Evolutionary conservation across 2,888 invertebrate genomes (phyloP), one percentile per base, ranked within the genome.

Genomic region (Synergus itoensis): DNA sequence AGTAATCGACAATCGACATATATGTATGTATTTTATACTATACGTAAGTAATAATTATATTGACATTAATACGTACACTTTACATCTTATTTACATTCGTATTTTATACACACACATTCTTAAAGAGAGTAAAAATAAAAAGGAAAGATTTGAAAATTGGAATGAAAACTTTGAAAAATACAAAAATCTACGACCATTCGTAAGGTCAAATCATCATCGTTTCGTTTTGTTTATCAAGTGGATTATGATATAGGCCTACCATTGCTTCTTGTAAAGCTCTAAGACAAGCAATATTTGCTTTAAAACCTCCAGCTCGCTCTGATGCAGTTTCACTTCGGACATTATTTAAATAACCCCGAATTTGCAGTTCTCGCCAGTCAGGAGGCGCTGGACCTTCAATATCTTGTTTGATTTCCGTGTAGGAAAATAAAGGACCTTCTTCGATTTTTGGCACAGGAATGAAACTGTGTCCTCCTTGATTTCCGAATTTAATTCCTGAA

Each of bases 261-360:
- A 98, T 94, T 0, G 98, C 97, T 90, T 98, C 98, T 89, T 98
- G 97, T 63, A 99, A 91, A 0, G 98, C 98, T 81, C 98, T 94
- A 82, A 97, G 94, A 89, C 98, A 98, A 0, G 98, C 97, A 85
- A 97, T 93, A 3, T 94, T 94, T 0, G 97, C 94, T n/a, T 94
- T 94, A 91, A 96, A 99, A 1, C 99, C 99, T 12, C 98, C 98
- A 0, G 98, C 98, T 84, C 95, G 94, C 92, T 99, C 98, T 28
- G 94, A 93, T 40, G 94, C 94, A 53, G 93, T 95, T 87, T 97
- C 97, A 3, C 93, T 87, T 85, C 98, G 93, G 57, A 98, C 95
- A 92, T 98, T 96, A 28, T 94, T 91, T 81, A 97, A 93, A 89
- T 96, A 98, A 3, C 96, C 96, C 79, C 94, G 92, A 2, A 89